Evolutionary conservation across 1,140 invertebrate genomes (phyloP), one percentile per base, ranked within the genome.

Genomic region (Augochlora pura): DNA sequence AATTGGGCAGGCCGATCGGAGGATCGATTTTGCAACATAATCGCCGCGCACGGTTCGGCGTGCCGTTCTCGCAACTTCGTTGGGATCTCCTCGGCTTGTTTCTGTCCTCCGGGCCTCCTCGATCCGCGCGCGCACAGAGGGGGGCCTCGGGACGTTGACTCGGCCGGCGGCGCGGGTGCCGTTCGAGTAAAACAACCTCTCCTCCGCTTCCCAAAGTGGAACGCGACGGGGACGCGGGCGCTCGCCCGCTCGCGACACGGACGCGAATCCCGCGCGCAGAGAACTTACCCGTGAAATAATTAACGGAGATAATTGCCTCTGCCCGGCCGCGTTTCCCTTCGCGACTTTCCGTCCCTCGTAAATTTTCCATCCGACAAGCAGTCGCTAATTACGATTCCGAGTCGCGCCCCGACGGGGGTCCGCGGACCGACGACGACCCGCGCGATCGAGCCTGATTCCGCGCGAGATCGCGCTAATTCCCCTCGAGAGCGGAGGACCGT

Each of bases 251-350:
- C 9, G 49, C 42, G 60, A 49, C 23, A 42, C 60, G 25, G 25
- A 16, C 23, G 25, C 27, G 27, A 16, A 64, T 52, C 21, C 60
- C 71, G 62, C 72, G 21, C 14, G n/a, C n/a, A 12, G 49, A 12
- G 49, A 57, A 59, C 23, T 59, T 42, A 59, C 52, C 32, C 73
- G 73, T 27, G 49, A 59, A 67, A 75, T 67, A 67, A 75, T 75
- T 59, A 75, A 75, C 46, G 6, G 27, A 39, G 71, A 74, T 65
- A 65, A 66, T 59, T 66, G 64, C 52, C 23, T 52, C 10, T 42
- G 21, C 1, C n/a, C 32, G 27, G 8, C 10, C 4, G 46, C 52
- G 63, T 74, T 64, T 64, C 52, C 62, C 18, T n/a, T 16, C 59
- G 70, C 10, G 21, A 23, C n/a, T 54, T 49, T 65, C 38, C 27